Conservation (phyloP, 64 coral and sea anemone species). For the Actinia tenebrosa region DNA sequence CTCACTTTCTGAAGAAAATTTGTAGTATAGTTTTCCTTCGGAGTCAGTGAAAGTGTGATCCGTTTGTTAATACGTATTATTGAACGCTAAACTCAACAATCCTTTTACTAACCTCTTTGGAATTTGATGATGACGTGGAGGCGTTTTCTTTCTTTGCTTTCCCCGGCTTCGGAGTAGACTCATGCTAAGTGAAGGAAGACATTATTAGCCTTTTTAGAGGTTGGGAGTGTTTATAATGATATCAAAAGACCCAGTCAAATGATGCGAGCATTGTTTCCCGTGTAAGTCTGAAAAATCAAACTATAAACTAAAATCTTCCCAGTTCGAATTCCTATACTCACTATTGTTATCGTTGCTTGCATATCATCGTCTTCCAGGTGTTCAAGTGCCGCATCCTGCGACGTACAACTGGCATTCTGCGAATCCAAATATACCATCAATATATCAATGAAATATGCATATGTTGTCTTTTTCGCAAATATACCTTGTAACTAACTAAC, state of each 20-base stretch:
- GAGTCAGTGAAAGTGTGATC: background rate
- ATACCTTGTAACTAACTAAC: background rate
- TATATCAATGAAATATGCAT: background rate
- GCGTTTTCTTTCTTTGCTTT: background rate
- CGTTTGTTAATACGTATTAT: background rate
- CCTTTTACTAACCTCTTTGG: constrained; percentile 1
- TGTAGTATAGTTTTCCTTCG: background rate
- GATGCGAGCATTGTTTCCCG: background rate
- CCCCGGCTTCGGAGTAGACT: background rate
- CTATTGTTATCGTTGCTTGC: background rate
- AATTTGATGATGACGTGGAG: background rate
- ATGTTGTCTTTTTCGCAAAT: background rate
- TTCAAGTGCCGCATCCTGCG: background rate
- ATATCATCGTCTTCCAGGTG: background rate
- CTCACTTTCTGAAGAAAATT: background rate
- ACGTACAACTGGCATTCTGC: background rate
- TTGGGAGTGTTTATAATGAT: background rate
- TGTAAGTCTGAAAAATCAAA: background rate
- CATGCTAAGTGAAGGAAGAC: background rate
- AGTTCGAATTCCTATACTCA: background rate
- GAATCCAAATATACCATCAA: background rate
- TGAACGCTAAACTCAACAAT: background rate
- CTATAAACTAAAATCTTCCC: background rate
- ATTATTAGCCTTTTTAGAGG: background rate
- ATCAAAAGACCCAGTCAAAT: background rate